phyloP scores from a whole-genome alignment of 2,113 vertebrate species.

The Speoplatyrhinus poulsoni region DNA sequence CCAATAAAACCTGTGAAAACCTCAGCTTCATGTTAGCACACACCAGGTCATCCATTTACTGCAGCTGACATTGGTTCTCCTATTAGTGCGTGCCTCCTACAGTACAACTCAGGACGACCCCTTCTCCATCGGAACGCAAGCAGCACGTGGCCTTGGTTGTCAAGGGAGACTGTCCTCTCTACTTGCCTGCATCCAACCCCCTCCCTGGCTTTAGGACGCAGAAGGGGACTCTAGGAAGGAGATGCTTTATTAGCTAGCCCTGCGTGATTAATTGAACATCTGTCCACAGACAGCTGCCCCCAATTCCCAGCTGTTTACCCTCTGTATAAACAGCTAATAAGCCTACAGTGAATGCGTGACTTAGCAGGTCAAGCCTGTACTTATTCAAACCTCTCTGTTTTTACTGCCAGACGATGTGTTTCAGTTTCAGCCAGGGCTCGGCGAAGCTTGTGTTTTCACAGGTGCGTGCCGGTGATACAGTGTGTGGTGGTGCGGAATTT shows the following conservation, averaged over 20 bases:
- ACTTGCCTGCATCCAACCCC: constrained; percentile 53
- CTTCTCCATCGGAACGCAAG: constrained; percentile 8
- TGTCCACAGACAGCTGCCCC: constrained; percentile 67
- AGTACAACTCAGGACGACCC: constrained; percentile 15
- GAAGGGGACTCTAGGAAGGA: constrained; percentile 58
- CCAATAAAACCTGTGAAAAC: not conserved
- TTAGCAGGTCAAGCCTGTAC: constrained; percentile 37
- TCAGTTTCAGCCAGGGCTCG: constrained; percentile 5
- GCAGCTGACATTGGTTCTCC: constrained; percentile 32
- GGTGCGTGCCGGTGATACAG: constrained; percentile 31
- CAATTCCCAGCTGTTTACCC: constrained; percentile 71
- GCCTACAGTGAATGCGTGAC: constrained; percentile 46
- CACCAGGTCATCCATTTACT: constrained; percentile 4
- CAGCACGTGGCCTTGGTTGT: constrained; percentile 51
- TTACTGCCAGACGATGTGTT: constrained; percentile 1
- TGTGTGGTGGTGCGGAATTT: constrained; percentile 1
- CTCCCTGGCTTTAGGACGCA: constrained; percentile 47
- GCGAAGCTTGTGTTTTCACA: constrained; percentile 27
- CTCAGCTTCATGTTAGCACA: not conserved
- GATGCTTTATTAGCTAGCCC: constrained; percentile 65
- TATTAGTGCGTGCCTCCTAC: not conserved
- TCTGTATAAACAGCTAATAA: constrained; percentile 65
- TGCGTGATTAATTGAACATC: constrained; percentile 76
- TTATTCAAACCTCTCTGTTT: constrained; percentile 18
- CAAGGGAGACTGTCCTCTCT: constrained; percentile 50